Evolutionary conservation across 2,888 invertebrate species (phyloP).

Genomic region (Caenorhabditis afra): DNA sequence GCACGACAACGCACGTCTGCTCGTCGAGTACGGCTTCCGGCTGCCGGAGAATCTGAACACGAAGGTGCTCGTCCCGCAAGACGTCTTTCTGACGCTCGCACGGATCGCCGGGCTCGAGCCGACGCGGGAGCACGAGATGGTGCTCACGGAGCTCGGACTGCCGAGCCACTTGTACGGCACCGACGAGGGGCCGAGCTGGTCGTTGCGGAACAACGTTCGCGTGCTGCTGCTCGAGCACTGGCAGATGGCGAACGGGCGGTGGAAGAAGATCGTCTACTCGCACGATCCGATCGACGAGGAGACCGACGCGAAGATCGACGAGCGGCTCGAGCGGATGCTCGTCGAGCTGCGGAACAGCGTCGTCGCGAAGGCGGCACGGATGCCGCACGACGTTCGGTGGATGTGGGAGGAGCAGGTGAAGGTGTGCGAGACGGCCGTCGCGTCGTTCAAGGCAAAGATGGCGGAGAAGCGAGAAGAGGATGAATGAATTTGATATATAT

Average conservation of each 20-base stretch:
- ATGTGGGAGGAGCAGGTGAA: conserved; percentile 69
- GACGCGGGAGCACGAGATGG: conserved; percentile 59
- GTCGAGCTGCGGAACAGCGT: conserved; percentile 49
- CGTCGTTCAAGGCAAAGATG: conserved; percentile 23
- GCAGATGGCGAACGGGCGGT: conserved; percentile 61
- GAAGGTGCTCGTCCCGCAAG: conserved; percentile 68
- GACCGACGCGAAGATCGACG: conserved; percentile 47
- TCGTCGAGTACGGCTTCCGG: conserved; percentile 82
- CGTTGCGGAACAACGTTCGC: conserved; percentile 69
- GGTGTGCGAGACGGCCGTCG: conserved; percentile 53
- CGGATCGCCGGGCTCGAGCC: conserved; percentile 63
- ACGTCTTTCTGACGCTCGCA: conserved; percentile 52
- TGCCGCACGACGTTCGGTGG: conserved; percentile 54
- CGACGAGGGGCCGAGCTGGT: conserved; percentile 74
- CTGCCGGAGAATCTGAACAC: conserved; percentile 79
- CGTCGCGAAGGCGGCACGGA: conserved; percentile 49
- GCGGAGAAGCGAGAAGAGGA: too few relatives aligned
- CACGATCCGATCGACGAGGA: conserved; percentile 64
- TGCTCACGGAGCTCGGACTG: conserved; percentile 66
- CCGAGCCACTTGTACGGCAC: conserved; percentile 72
- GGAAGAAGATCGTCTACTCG: conserved; percentile 62
- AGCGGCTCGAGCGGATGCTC: conserved; percentile 49
- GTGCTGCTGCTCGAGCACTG: conserved; percentile 66
- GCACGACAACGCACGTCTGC: conserved; percentile 81
- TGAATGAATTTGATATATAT: too few relatives aligned